These are phyloP conservation scores for Prinia subflava DNA, from an alignment of 2,113 vertebrate genomes.

Conservation along the genomic window DNA sequence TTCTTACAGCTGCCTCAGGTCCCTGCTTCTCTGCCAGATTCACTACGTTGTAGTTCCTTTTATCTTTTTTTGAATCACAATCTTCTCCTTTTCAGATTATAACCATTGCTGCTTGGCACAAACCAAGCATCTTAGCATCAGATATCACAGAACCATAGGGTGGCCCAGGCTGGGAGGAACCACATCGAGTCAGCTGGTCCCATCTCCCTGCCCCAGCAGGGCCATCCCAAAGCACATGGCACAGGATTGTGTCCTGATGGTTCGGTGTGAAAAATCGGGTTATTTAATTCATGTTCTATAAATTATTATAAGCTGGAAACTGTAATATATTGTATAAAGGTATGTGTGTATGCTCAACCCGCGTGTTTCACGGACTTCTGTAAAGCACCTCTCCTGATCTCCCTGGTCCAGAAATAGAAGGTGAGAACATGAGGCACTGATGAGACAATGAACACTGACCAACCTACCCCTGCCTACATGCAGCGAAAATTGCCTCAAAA, in stretches of 20 bases:
- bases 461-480: too few relatives aligned
- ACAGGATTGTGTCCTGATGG: background rate
- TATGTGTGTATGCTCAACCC: too few relatives aligned
- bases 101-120: background rate
- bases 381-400: too few relatives aligned
- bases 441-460: too few relatives aligned
- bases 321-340: too few relatives aligned
- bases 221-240: rapidly evolving
- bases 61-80: background rate
- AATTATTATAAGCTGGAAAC: too few relatives aligned
- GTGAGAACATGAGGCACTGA: too few relatives aligned
- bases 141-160: background rate
- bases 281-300: too few relatives aligned
- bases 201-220: background rate
- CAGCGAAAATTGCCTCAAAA: too few relatives aligned
- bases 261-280: too few relatives aligned
- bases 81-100: background rate
- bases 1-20: background rate
- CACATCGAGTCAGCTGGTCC: background rate
- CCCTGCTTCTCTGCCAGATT: background rate
- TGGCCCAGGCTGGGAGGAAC: background rate
- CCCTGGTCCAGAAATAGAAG: too few relatives aligned
- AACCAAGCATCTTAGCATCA: background rate
- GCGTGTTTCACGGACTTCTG: too few relatives aligned
- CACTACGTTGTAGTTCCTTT: rapidly evolving